Evolutionary conservation across 2,797 vertebrate genomes (phyloP).

Genomic region (Ctenosaura bakeri): DNA sequence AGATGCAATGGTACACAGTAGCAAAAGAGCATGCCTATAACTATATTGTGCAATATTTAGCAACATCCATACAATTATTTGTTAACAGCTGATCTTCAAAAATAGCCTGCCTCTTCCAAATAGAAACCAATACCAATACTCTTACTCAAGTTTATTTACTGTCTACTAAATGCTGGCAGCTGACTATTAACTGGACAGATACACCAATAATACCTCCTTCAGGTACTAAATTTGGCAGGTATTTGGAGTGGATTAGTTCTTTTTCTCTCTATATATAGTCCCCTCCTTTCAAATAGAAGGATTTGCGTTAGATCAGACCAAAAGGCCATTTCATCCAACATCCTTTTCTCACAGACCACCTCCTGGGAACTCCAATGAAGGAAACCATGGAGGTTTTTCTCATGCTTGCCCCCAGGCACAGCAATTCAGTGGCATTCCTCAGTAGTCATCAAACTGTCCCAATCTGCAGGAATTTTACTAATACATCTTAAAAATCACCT

Average conservation of each 20-base stretch:
- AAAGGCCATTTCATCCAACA: neutral
- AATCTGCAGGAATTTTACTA: neutral
- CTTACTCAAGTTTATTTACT: neutral
- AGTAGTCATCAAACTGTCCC: neutral
- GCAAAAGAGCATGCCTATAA: conserved; percentile 18
- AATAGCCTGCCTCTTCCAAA: conserved; percentile 6
- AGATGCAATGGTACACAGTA: neutral
- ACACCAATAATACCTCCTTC: too few relatives aligned
- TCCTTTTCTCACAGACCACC: neutral
- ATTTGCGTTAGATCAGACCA: neutral
- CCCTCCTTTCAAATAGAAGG: neutral
- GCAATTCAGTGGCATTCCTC: neutral
- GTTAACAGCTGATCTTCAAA: conserved; percentile 12
- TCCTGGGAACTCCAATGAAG: neutral
- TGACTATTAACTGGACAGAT: neutral
- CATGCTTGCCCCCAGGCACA: neutral
- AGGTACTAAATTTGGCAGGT: neutral
- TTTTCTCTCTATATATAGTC: neutral
- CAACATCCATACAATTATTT: neutral
- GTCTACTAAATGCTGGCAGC: neutral
- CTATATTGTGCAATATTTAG: conserved; percentile 1
- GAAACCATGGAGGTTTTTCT: neutral
- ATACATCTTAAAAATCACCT: neutral
- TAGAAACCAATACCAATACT: neutral
- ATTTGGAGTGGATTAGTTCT: too few relatives aligned